Conservation (phyloP, 2,888 invertebrate species). For the Ernsta delagoae region DNA sequence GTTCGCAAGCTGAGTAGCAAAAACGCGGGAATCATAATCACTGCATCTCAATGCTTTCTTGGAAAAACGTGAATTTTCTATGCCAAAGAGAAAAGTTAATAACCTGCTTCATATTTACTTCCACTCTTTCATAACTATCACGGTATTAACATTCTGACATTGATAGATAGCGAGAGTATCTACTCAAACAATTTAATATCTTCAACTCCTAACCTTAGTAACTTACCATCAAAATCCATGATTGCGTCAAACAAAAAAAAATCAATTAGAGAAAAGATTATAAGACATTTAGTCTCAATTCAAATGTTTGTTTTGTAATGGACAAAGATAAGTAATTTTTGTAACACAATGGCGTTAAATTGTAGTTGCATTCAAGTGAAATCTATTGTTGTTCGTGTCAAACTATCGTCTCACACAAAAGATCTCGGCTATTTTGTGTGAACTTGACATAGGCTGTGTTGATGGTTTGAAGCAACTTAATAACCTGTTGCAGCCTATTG, state of each 20-base stretch:
- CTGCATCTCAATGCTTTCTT: slow-evolving; percentile 40
- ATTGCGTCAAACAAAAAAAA: slow-evolving; percentile 59
- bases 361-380: slow-evolving; percentile 49
- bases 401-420: slow-evolving; percentile 37
- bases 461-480: slow-evolving; percentile 20
- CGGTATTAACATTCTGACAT: slow-evolving; percentile 54
- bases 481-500: slow-evolving; percentile 8
- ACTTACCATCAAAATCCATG: slow-evolving; percentile 69
- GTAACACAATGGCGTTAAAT: slow-evolving; percentile 55
- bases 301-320: slow-evolving; percentile 52
- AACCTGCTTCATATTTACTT: slow-evolving; percentile 44
- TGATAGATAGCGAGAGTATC: slow-evolving; percentile 54
- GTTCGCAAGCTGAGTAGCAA: slow-evolving; percentile 47
- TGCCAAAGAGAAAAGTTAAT: slow-evolving; percentile 46
- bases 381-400: slow-evolving; percentile 53
- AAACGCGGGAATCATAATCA: slow-evolving; percentile 52
- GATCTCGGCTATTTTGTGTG: slow-evolving; percentile 52
- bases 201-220: slow-evolving; percentile 42
- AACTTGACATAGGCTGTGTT: slow-evolving; percentile 60
- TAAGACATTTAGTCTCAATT: slow-evolving; percentile 48
- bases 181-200: slow-evolving; percentile 16
- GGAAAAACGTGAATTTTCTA: slow-evolving; percentile 47
- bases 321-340: slow-evolving; percentile 47
- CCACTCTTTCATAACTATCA: slow-evolving; percentile 54
- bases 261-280: slow-evolving; percentile 46